These are phyloP conservation scores for Drosophila mercatorum DNA, from an alignment of 2,888 invertebrate genomes.

Conservation along the genomic window DNA sequence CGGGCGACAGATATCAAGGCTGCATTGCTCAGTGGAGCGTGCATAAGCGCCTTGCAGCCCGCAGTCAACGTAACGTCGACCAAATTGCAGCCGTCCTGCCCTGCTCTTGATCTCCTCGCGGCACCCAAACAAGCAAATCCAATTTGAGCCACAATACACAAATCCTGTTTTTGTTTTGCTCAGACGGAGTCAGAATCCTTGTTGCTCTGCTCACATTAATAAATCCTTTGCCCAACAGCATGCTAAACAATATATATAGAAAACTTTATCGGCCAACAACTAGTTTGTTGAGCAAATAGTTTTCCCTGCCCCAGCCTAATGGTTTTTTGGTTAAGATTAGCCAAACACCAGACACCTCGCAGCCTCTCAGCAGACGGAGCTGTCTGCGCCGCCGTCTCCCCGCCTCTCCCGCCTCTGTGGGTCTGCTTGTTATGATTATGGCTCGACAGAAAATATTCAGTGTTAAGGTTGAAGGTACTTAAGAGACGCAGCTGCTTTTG, in stretches of 20 bases:
- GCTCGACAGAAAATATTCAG: conserved; percentile 18
- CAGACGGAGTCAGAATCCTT: conserved; percentile 4
- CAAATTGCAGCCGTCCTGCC: conserved; percentile 57
- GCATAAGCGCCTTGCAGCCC: conserved; percentile 41
- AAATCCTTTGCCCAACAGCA: conserved; percentile 51
- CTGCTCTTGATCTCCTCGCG: conserved; percentile 35
- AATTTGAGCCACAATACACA: conserved; percentile 74
- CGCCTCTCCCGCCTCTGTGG: background rate
- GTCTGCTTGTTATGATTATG: conserved; percentile 50
- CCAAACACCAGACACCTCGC: conserved; percentile 62
- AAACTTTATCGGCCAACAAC: conserved; percentile 27
- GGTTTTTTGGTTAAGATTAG: conserved; percentile 68
- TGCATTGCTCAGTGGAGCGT: conserved; percentile 65
- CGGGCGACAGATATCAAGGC: conserved; percentile 41
- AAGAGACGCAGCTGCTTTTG: conserved; percentile 40
- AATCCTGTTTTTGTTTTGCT: conserved; percentile 74
- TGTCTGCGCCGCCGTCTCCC: too few relatives aligned
- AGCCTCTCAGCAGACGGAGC: conserved; percentile 18
- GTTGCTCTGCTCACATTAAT: conserved; percentile 48
- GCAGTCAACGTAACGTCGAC: conserved; percentile 37
- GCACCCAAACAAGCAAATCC: conserved; percentile 71
- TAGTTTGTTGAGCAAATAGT: conserved; percentile 37
- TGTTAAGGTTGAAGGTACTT: conserved; percentile 19
- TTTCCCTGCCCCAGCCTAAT: conserved; percentile 43
- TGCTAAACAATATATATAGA: conserved; percentile 38